These are phyloP conservation scores for Setophaga coronata DNA, from an alignment of 2,113 vertebrate genomes.

Conservation along the genomic window DNA sequence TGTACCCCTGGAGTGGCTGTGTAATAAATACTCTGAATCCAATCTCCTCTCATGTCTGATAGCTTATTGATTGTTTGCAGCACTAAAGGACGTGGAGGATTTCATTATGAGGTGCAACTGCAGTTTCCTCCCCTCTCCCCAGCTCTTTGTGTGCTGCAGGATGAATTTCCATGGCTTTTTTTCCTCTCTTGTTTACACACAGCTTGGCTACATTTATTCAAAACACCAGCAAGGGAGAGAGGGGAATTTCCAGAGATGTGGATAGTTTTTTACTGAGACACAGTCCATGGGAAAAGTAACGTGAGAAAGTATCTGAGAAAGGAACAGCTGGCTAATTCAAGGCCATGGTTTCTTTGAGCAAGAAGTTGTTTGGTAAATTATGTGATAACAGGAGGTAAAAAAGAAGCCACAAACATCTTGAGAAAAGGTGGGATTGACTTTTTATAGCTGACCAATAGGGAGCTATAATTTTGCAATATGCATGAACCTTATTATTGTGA, in stretches of 20 bases:
- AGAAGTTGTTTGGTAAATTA: no score
- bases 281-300: no score
- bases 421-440: no score
- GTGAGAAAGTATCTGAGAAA: no score
- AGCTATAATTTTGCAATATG: no score
- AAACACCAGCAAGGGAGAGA: background rate
- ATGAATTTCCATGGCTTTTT: background rate
- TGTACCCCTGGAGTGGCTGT: background rate
- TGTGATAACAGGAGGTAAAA: no score
- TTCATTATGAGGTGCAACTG: background rate
- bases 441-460: no score
- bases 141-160: background rate
- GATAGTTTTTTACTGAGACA: no score
- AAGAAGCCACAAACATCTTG: no score
- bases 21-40: background rate
- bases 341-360: no score
- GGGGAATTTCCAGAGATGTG: background rate
- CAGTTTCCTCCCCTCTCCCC: background rate
- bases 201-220: background rate
- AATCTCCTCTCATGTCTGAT: background rate
- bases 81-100: background rate
- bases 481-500: no score
- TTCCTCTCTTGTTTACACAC: background rate
- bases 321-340: no score
- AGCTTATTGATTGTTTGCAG: slow-evolving; percentile 19